Conservation (phyloP, 2,113 vertebrate genomes). For the Ardeotis arabs region DNA sequence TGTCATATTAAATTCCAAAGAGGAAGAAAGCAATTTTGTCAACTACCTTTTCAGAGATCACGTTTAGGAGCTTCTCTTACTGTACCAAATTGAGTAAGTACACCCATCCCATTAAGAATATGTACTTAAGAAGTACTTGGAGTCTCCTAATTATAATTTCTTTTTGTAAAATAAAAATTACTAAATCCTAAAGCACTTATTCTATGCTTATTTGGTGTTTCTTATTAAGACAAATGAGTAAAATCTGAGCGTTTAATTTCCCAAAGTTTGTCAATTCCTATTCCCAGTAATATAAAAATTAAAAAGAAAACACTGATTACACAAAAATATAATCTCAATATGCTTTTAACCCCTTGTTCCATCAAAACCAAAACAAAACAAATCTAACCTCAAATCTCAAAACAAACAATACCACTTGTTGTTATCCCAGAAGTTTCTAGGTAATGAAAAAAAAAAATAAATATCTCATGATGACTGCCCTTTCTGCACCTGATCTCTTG, state of each 20-base stretch:
- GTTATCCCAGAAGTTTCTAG: slow-evolving; percentile 53
- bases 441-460: slow-evolving; percentile 29
- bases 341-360: background rate
- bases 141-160: background rate
- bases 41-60: slow-evolving; percentile 41
- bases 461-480: slow-evolving; percentile 58
- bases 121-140: background rate
- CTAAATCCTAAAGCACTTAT: background rate
- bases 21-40: slow-evolving; percentile 32
- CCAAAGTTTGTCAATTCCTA: background rate
- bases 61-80: background rate
- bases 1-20: slow-evolving; percentile 44
- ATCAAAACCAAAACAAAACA: background rate
- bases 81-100: background rate
- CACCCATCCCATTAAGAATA: background rate
- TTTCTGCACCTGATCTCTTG: slow-evolving; percentile 71
- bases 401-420: slow-evolving; percentile 12
- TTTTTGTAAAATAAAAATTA: background rate
- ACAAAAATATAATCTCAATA: background rate
- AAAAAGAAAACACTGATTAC: background rate
- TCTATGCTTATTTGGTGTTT: background rate
- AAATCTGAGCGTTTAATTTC: background rate
- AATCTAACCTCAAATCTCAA: background rate
- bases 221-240: background rate
- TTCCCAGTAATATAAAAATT: background rate